Conservation (phyloP, 53 echinoderm and acorn worm genomes). For the Arbacia lixula region DNA sequence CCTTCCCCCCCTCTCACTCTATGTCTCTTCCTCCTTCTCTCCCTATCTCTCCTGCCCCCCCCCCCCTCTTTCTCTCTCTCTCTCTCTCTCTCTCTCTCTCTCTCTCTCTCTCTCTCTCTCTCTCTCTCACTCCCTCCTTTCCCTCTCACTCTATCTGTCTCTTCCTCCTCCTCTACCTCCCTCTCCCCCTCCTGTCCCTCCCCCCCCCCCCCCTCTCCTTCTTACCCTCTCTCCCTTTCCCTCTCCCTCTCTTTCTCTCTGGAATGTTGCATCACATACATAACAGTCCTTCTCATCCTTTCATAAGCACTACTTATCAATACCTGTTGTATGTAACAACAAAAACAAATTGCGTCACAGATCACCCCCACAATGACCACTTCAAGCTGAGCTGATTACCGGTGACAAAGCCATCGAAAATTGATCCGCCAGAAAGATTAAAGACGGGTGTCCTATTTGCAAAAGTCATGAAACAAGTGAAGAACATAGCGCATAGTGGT, state of each 20-base stretch:
- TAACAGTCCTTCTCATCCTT: no score
- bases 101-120: background rate
- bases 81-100: background rate
- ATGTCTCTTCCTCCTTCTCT: background rate
- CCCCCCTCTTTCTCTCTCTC: background rate
- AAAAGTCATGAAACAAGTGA: no score
- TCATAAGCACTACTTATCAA: no score
- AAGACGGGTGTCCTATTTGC: no score
- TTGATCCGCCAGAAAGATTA: no score
- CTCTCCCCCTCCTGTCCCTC: background rate
- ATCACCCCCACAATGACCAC: no score
- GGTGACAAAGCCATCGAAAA: no score
- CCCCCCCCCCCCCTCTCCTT: background rate
- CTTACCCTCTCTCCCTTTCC: background rate
- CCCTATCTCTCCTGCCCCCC: background rate
- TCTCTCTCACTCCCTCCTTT: background rate
- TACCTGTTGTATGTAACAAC: no score
- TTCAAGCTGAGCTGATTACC: no score
- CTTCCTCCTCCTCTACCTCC: background rate
- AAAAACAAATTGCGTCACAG: no score
- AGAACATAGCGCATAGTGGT: no score
- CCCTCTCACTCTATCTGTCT: background rate
- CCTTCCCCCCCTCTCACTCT: background rate
- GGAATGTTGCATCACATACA: no score
- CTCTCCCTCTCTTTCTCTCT: background rate